Evolutionary conservation across 2,888 invertebrate species (phyloP).

Genomic region (Tricholauxania praeusta): DNA sequence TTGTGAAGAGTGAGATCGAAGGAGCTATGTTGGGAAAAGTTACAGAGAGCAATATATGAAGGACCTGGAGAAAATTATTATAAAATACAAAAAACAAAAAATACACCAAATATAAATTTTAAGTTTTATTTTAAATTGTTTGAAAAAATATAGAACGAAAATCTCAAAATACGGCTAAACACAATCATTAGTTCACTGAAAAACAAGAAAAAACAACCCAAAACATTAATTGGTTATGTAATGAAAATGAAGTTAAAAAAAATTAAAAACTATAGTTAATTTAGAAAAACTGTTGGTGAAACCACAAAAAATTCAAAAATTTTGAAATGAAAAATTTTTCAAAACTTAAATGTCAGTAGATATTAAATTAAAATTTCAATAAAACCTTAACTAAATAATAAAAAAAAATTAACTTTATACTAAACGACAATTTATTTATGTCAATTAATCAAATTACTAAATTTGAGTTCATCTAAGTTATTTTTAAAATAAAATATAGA

Average conservation of each 20-base stretch:
- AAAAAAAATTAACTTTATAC: no score
- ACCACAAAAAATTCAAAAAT: no score
- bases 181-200: slow-evolving; percentile 5
- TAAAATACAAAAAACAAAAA: slow-evolving; percentile 52
- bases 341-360: neutral
- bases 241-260: no score
- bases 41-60: slow-evolving; percentile 17
- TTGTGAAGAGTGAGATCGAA: slow-evolving; percentile 26
- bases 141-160: neutral
- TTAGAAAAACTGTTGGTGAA: no score
- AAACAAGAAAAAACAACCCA: slow-evolving; percentile 2
- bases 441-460: neutral
- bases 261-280: no score
- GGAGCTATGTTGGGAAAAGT: slow-evolving; percentile 23
- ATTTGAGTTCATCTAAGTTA: neutral
- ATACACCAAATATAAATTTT: slow-evolving; percentile 64
- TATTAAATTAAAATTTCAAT: neutral
- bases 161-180: slow-evolving; percentile 17
- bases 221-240: no score
- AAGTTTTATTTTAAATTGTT: slow-evolving; percentile 51
- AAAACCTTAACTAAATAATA: neutral
- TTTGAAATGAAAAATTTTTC: neutral
- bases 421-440: no score
- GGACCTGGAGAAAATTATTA: slow-evolving; percentile 23
- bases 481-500: neutral